phyloP scores from a whole-genome alignment of 2,113 vertebrate species.

The Pelecanus crispus region DNA sequence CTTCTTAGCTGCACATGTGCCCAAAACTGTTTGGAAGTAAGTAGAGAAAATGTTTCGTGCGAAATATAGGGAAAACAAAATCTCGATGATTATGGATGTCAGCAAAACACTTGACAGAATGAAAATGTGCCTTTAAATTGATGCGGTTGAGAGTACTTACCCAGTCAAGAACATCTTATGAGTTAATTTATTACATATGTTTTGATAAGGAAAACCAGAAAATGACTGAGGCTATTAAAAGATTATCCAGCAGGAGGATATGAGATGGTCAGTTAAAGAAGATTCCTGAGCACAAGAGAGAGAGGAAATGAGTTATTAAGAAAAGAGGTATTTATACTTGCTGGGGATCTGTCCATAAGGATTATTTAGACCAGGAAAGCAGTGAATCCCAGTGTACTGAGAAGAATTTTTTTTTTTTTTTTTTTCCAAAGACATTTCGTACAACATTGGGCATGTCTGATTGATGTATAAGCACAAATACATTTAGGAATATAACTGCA shows the following conservation, averaged over 20 bases:
- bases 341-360: neutral
- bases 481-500: neutral
- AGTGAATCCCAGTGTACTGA: neutral
- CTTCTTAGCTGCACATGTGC: neutral
- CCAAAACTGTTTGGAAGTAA: neutral
- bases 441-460: neutral
- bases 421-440: neutral
- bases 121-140: neutral
- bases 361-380: neutral
- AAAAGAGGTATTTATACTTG: conserved; percentile 1
- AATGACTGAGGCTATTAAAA: conserved; percentile 7
- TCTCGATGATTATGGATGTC: neutral
- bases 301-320: neutral
- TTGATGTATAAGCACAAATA: neutral
- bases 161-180: neutral
- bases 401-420: neutral
- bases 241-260: conserved; percentile 7
- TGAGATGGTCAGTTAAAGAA: neutral
- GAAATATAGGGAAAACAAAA: neutral
- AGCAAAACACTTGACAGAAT: neutral
- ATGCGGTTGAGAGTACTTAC: neutral
- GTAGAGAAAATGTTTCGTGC: neutral
- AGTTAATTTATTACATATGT: neutral
- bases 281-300: neutral
- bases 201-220: neutral